Evolutionary conservation across 2,113 vertebrate genomes (phyloP).

Genomic region (Atherinomorus stipes): DNA sequence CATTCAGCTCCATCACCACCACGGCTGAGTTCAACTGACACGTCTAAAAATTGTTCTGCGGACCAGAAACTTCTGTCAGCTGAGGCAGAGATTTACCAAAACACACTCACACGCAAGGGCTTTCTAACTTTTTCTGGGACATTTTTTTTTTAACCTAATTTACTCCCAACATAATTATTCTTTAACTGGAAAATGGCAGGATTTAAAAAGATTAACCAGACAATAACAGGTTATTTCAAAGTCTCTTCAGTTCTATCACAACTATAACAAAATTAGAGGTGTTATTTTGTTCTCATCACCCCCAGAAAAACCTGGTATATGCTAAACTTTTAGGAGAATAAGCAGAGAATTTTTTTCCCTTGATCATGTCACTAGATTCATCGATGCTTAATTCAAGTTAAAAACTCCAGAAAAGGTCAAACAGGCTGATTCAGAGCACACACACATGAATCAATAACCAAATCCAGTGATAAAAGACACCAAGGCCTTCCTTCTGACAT

Average conservation of each 20-base stretch:
- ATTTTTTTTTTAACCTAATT: too few species aligned
- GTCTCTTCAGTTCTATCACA: too few species aligned
- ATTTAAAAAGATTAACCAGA: too few species aligned
- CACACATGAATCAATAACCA: constrained; percentile 40
- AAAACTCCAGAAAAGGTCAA: constrained; percentile 43
- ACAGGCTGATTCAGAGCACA: constrained; percentile 2
- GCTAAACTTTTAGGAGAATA: background rate
- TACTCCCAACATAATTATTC: too few species aligned
- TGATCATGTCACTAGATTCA: background rate
- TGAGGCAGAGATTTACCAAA: background rate
- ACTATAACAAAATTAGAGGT: background rate
- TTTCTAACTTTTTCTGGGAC: constrained; percentile 1
- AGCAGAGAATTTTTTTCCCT: background rate
- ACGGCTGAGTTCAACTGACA: constrained; percentile 24
- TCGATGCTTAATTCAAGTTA: constrained; percentile 1
- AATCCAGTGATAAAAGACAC: constrained; percentile 48
- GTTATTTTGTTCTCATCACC: background rate
- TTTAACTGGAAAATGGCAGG: too few species aligned
- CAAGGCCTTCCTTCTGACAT: constrained; percentile 68
- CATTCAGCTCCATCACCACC: constrained; percentile 4
- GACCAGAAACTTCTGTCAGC: constrained; percentile 27
- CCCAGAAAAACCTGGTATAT: background rate
- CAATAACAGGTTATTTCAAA: too few species aligned
- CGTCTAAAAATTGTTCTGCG: constrained; percentile 35
- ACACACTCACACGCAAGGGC: background rate